Base-by-base conservation (phyloP, 2,113 vertebrate genomes). In the Cairina moschata region DNA sequence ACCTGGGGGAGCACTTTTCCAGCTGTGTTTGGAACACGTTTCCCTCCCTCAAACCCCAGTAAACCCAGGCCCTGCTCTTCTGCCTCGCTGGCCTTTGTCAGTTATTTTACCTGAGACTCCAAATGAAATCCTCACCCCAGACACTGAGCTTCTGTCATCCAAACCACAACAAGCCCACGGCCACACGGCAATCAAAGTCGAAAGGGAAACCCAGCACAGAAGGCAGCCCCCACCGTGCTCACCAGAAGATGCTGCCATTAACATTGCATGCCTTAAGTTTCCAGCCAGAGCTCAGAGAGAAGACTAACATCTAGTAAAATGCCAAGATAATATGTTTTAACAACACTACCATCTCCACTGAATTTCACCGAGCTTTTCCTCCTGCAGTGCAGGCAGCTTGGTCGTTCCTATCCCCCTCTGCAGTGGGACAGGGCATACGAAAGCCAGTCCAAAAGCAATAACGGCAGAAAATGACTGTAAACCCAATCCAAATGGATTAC, bases 351-450 rank as follows among this genome's bases (percentile, higher is more conserved):
- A 12, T 8, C 34, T n/a, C 36, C 71, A 11, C 0, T 6, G 38
- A 34, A n/a, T 44, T 58, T 66, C n/a, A 12, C 0, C 1, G 58
- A 20, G 79, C 1, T 18, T 77, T 80, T 20, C 29, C 20, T 79
- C 40, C 60, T 17, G 32, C 3, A 28, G 15, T 3, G 28, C 73
- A 80, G 69, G 13, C 68, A 65, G 56, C 75, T 66, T 50, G 56
- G 77, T 50, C 79, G 25, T 11, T 55, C 50, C 80, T 29, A 5
- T 29, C 21, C 58, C 54, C 58, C n/a, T 87, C 65, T 52, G 11
- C 14, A 2, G n/a, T 0, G 3, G 69, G 58, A 59, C 52, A 42
- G 54, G 46, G 16, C 9, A 0, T 0, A 2, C 2, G 2, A 40
- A 88, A 91, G 11, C 21, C 50, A 15, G n/a, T 20, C 42, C 60